phyloP scores from a whole-genome alignment of 2,797 vertebrate species.

The Mergus octosetaceus region DNA sequence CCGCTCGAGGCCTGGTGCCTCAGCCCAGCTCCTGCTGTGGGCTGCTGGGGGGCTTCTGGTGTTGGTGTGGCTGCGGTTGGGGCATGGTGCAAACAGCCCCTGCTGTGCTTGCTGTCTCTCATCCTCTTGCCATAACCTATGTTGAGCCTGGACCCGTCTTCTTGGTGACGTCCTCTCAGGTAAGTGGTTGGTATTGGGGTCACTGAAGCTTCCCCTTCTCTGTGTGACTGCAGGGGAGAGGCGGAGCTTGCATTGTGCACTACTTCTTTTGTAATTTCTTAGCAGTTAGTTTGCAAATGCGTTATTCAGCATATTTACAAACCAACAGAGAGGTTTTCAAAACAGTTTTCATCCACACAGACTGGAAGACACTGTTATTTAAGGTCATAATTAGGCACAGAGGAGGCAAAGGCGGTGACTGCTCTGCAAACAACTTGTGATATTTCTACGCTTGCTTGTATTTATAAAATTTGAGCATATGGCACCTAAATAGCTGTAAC shows the following conservation, averaged over 20 bases:
- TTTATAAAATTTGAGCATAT: not conserved
- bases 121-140: too few relatives aligned
- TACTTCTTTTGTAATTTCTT: not conserved
- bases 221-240: not conserved
- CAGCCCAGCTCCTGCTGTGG: not conserved
- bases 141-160: fast-evolving
- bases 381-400: not conserved
- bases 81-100: fast-evolving
- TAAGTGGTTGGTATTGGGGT: not conserved
- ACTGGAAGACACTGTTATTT: not conserved
- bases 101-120: too few relatives aligned
- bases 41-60: not conserved
- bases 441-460: not conserved
- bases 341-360: not conserved
- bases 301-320: not conserved
- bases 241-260: not conserved
- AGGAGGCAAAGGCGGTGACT: not conserved
- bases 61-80: not conserved
- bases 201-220: too few relatives aligned
- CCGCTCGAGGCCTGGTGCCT: not conserved
- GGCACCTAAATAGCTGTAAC: not conserved
- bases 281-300: not conserved
- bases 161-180: not conserved
- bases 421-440: not conserved
- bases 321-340: not conserved